Evolutionary conservation across 2,888 invertebrate genomes (phyloP).

Genomic region (Chymomyza caudatula): DNA sequence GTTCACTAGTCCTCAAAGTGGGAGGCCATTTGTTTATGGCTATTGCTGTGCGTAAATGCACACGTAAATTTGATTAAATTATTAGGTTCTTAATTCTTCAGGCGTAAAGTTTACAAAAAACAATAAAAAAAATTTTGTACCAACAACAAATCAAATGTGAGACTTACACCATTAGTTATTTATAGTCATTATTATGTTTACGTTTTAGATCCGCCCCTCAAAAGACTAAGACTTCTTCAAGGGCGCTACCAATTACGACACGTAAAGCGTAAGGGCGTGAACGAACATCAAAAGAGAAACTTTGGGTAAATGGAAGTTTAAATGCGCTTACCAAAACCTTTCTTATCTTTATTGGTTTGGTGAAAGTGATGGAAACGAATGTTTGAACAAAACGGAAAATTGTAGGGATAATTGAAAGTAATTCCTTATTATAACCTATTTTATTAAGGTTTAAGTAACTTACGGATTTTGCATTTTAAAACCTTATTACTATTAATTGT

Average conservation of each 20-base stretch:
- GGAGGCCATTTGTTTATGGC: constrained; percentile 23
- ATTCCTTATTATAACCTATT: too few relatives aligned
- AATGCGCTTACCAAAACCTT: not conserved
- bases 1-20: constrained; percentile 37
- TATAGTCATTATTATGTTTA: constrained; percentile 23
- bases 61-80: not conserved
- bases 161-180: not conserved
- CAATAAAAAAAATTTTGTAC: not conserved
- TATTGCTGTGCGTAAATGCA: not conserved
- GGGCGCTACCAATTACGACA: not conserved
- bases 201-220: too few relatives aligned
- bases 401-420: too few relatives aligned
- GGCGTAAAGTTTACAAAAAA: constrained; percentile 22
- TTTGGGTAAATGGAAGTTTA: not conserved
- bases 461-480: too few relatives aligned
- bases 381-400: too few relatives aligned
- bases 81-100: constrained; percentile 1
- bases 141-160: not conserved
- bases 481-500: too few relatives aligned
- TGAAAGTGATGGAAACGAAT: too few relatives aligned
- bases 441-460: too few relatives aligned
- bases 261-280: not conserved
- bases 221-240: not conserved
- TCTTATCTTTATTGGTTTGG: constrained; percentile 1
- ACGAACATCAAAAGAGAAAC: not conserved